Evolutionary conservation across 1,140 invertebrate genomes (phyloP).

Genomic region (Drosophila fuyamai): DNA sequence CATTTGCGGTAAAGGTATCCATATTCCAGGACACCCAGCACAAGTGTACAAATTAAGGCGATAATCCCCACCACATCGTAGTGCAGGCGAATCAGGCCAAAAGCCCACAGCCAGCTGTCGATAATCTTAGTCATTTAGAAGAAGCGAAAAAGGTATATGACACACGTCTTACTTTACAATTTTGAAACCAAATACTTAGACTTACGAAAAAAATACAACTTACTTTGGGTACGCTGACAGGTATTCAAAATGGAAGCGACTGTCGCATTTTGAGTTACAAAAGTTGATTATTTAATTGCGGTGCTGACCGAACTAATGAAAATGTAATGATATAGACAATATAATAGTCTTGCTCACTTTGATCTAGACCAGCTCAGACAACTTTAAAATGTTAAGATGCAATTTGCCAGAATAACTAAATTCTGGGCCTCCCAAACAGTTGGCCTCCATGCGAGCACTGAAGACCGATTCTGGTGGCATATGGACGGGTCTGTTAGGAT

Average conservation of each 20-base stretch:
- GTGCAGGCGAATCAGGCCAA: slow-evolving; percentile 17
- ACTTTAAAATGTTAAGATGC: no score
- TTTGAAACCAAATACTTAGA: slow-evolving; percentile 19
- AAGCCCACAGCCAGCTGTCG: neutral
- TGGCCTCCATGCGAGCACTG: no score
- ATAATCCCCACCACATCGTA: slow-evolving; percentile 12
- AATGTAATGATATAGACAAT: no score
- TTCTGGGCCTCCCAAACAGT: no score
- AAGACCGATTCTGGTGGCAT: no score
- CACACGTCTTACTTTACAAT: slow-evolving; percentile 5
- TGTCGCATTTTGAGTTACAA: neutral
- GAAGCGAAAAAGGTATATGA: no score
- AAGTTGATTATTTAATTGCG: no score
- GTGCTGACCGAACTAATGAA: no score
- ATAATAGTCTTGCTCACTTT: no score
- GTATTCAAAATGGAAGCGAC: neutral
- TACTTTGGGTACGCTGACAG: neutral
- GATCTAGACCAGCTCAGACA: no score
- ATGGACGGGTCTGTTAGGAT: no score
- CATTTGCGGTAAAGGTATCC: slow-evolving; percentile 2
- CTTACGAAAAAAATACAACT: slow-evolving; percentile 2
- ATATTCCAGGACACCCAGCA: slow-evolving; percentile 34
- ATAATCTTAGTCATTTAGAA: neutral
- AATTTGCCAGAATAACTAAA: no score
- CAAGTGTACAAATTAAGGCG: neutral